A percentile compares a stretch with the other conserved stretches of the same genome.
These are phyloP conservation scores for Mesocentrotus franciscanus DNA, from an alignment of 53 echinoderm and acorn worm genomes.

Conservation along the genomic window DNA sequence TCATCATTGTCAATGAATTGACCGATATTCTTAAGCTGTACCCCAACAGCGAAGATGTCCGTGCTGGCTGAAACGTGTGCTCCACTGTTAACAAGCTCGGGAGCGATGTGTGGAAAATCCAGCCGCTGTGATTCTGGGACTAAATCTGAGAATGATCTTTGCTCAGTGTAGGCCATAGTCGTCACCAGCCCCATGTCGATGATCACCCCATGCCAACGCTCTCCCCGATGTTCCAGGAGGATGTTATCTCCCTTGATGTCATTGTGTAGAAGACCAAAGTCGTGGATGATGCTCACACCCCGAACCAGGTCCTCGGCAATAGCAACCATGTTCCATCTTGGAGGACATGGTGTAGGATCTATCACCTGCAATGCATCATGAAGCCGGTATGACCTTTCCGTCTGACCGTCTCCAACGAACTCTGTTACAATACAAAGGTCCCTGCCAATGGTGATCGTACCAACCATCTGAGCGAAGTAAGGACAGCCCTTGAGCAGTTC, in stretches of 20 bases:
- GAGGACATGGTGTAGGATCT: neutral
- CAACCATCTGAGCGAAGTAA: conserved; percentile 21
- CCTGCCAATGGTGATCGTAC: neutral
- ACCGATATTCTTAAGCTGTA: neutral
- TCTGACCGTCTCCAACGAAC: neutral
- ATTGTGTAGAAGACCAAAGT: conserved; percentile 1
- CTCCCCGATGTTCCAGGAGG: neutral
- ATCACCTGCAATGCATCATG: neutral
- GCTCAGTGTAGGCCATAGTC: neutral
- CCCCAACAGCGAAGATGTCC: neutral
- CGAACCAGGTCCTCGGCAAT: neutral
- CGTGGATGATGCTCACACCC: conserved; percentile 18
- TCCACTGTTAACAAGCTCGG: neutral
- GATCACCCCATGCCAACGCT: conserved; percentile 1
- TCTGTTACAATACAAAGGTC: neutral
- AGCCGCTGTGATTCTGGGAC: neutral
- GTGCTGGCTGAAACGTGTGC: neutral
- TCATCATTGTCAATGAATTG: neutral
- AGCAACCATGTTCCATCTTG: neutral
- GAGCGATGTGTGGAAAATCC: neutral
- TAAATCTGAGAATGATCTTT: neutral
- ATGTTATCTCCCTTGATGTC: conserved; percentile 23
- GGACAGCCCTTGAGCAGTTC: neutral
- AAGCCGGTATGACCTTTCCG: neutral
- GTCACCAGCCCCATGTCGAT: conserved; percentile 1